Evolutionary conservation across 2,113 vertebrate species (phyloP), one percentile per base, ranked within the genome.

Genomic region (Lepisosteus osseus): DNA sequence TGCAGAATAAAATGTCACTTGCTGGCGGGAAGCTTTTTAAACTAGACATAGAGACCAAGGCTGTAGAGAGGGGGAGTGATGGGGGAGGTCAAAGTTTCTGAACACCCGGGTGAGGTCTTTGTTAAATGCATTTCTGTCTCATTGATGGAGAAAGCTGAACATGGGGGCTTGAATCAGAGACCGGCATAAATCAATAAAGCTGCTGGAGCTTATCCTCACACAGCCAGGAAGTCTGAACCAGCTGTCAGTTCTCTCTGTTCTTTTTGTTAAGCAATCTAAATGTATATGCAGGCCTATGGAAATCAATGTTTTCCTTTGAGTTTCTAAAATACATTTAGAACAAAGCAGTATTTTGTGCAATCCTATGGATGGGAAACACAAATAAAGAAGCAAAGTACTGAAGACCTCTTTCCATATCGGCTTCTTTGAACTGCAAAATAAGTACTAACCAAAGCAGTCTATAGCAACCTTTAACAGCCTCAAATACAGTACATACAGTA

Each of bases 1-100:
- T 74, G 76, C 78, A 7, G 67, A 83, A 81, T 78, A 82, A 85
- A 86, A 86, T 85, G 84, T 85, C 84, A 85, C 72, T 8, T 29
- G 57, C 57, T 77, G 63, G 71, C 44, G 65, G 78, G 69, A 63
- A 74, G 68, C 65, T 73, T 79, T 81, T 82, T 74, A 78, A 73
- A 76, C 74, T 73, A 8, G 42, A 40, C 71, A 67, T 66, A 59
- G 73, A 67, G 64, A 64, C 69, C 57, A 41, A 17, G n/a, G 41
- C n/a, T 65, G 62, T 41, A 61, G 57, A 61, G 63, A n/a, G 43
- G 74, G 40, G 44, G n/a, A 40, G 54, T 65, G 66, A 57, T 59
- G 69, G 69, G 67, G 61, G 59, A 45, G 62, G 66, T 76, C 70
- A 67, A 54, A 65, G 74, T 81, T n/a, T 12, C 13, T 2, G 54